Conservation (phyloP, 2,113 vertebrate species). For the Suricata suricatta region DNA sequence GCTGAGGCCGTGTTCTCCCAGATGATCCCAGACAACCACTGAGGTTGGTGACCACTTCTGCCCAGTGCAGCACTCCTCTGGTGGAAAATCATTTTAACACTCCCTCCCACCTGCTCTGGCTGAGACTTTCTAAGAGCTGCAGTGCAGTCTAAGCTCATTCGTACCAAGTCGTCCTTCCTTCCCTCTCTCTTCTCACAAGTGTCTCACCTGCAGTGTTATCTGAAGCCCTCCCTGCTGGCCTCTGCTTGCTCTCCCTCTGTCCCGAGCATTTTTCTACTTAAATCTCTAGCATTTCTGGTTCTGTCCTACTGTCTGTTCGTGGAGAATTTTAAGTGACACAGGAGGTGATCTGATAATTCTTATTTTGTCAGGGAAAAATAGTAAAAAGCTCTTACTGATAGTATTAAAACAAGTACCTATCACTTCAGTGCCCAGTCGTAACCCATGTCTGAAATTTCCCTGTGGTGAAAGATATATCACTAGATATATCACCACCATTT, state of each 20-base stretch:
- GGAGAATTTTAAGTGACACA: background rate
- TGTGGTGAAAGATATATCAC: background rate
- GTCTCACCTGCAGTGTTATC: background rate
- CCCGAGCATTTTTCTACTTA: background rate
- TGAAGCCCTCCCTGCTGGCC: background rate
- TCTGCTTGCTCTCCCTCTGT: background rate
- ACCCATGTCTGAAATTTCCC: background rate
- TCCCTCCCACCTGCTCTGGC: background rate
- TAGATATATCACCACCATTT: background rate
- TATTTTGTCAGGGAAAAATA: constrained; percentile 6
- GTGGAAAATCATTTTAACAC: background rate
- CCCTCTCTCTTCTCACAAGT: background rate
- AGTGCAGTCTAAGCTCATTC: background rate
- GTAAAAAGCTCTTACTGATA: background rate
- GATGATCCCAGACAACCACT: too few species aligned
- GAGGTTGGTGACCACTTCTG: background rate
- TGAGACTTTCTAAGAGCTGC: background rate
- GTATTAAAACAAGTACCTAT: background rate
- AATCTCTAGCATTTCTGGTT: background rate
- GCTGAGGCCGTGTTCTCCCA: background rate
- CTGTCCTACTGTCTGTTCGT: background rate
- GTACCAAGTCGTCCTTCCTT: background rate
- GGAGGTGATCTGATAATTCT: background rate
- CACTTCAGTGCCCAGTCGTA: background rate
- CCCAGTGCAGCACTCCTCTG: background rate